Evolutionary conservation across 2,888 invertebrate species (phyloP).

Genomic region (Entomobrya multifasciata): DNA sequence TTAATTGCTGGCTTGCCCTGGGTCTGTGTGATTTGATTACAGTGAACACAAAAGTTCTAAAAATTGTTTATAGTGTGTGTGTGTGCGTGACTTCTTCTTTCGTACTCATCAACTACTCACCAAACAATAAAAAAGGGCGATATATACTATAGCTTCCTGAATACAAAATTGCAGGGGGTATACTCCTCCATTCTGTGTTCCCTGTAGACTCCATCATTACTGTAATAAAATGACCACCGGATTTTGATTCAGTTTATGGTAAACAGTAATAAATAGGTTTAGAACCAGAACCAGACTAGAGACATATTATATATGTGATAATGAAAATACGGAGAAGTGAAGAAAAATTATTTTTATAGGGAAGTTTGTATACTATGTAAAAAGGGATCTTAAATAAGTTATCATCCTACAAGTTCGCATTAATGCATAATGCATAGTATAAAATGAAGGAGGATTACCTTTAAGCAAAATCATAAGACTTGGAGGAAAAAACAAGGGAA

Average conservation of each 20-base stretch:
- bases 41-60: slow-evolving; percentile 7
- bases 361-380: too few relatives aligned
- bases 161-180: slow-evolving; percentile 46
- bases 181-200: not conserved
- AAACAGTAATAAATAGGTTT: slow-evolving; percentile 21
- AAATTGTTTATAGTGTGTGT: slow-evolving; percentile 10
- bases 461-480: too few relatives aligned
- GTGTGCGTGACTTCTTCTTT: slow-evolving; percentile 38
- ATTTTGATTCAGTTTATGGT: slow-evolving; percentile 31
- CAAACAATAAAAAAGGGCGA: too few relatives aligned
- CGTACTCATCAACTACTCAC: not conserved
- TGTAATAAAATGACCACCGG: slow-evolving; percentile 11
- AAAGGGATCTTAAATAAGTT: too few relatives aligned
- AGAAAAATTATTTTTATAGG: not conserved
- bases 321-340: not conserved
- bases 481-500: not conserved
- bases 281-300: not conserved
- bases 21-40: too few relatives aligned
- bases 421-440: not conserved
- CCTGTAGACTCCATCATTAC: slow-evolving; percentile 26
- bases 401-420: not conserved
- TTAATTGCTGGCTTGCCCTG: slow-evolving; percentile 54
- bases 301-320: too few relatives aligned
- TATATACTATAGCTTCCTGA: slow-evolving; percentile 43
- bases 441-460: too few relatives aligned